Conservation (phyloP, 2,888 invertebrate species). For the Iphiclides podalirius region DNA sequence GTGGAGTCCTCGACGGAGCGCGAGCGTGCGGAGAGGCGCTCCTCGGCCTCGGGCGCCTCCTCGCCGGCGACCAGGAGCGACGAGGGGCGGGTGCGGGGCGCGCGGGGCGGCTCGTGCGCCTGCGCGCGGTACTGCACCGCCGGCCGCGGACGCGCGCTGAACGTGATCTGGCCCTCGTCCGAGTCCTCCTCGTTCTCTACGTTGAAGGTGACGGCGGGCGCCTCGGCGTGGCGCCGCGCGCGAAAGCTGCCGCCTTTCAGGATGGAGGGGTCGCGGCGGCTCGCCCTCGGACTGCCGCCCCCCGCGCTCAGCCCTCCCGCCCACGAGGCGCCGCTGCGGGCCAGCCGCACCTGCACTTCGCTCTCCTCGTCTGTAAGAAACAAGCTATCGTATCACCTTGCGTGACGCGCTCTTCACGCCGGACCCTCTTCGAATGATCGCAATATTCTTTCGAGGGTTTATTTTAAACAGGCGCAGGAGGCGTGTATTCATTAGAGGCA, state of each 20-base stretch:
- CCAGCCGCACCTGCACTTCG: constrained; percentile 47
- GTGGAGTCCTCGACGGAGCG: constrained; percentile 66
- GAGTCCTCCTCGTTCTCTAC: constrained; percentile 69
- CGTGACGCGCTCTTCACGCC: background rate
- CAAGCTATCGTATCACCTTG: constrained; percentile 21
- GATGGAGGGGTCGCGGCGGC: constrained; percentile 57
- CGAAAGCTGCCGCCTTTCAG: constrained; percentile 52
- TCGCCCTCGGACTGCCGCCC: constrained; percentile 44
- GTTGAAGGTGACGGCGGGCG: constrained; percentile 72
- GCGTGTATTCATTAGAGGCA: constrained; percentile 7
- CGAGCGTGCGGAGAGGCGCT: constrained; percentile 48
- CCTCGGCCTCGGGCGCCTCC: constrained; percentile 39
- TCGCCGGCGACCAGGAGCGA: constrained; percentile 51
- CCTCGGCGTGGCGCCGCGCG: constrained; percentile 40
- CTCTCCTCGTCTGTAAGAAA: constrained; percentile 66
- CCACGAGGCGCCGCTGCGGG: constrained; percentile 31
- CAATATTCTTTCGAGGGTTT: background rate
- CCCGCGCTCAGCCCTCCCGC: constrained; percentile 26
- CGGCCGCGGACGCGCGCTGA: constrained; percentile 52
- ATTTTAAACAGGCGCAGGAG: background rate
- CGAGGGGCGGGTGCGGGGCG: constrained; percentile 47
- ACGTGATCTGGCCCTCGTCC: constrained; percentile 68
- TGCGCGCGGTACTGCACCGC: constrained; percentile 30
- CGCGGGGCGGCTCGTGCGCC: constrained; percentile 29
- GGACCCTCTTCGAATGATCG: background rate